Evolutionary conservation across 2,113 vertebrate species (phyloP).

Genomic region (Lethenteron reissneri): DNA sequence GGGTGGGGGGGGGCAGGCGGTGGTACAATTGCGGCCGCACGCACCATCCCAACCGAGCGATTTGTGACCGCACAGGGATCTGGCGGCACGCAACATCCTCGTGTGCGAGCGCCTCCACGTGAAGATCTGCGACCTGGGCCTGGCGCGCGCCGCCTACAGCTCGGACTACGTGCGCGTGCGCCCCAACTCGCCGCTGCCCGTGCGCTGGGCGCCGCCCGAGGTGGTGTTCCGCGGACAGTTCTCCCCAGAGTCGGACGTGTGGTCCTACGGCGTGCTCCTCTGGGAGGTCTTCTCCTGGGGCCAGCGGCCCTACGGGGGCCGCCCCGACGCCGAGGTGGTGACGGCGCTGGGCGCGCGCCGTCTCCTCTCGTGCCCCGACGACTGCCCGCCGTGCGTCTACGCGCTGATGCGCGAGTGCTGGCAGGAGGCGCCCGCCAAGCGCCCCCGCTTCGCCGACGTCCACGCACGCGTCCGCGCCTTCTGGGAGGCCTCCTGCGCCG

Average conservation of each 20-base stretch:
- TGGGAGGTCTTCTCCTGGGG: slow-evolving; percentile 99
- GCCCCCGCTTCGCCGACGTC: slow-evolving; percentile 76
- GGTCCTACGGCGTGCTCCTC: slow-evolving; percentile 82
- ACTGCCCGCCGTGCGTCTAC: slow-evolving; percentile 81
- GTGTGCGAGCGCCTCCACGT: slow-evolving; percentile 83
- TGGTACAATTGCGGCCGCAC: too few relatives aligned
- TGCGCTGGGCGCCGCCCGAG: slow-evolving; percentile 92
- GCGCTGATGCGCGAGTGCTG: slow-evolving; percentile 89
- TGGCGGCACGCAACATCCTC: slow-evolving; percentile 72
- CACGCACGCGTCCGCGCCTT: slow-evolving; percentile 24
- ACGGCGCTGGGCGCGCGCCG: slow-evolving; percentile 91
- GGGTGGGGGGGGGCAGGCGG: too few relatives aligned
- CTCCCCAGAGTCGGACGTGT: slow-evolving; percentile 77
- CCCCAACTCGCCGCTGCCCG: slow-evolving; percentile 63
- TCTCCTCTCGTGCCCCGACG: slow-evolving; percentile 75
- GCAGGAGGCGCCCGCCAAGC: slow-evolving; percentile 67
- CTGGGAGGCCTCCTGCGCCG: neutral
- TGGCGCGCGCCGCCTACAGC: slow-evolving; percentile 74
- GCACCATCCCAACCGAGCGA: too few relatives aligned
- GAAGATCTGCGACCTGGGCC: slow-evolving; percentile 87
- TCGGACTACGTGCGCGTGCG: slow-evolving; percentile 78
- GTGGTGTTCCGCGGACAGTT: slow-evolving; percentile 84
- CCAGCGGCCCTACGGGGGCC: slow-evolving; percentile 81
- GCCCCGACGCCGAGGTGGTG: slow-evolving; percentile 92
- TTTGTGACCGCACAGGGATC: slow-evolving; percentile 47